phyloP scores from a whole-genome alignment of 2,797 vertebrate species.

The Anisognathus igniventris region DNA sequence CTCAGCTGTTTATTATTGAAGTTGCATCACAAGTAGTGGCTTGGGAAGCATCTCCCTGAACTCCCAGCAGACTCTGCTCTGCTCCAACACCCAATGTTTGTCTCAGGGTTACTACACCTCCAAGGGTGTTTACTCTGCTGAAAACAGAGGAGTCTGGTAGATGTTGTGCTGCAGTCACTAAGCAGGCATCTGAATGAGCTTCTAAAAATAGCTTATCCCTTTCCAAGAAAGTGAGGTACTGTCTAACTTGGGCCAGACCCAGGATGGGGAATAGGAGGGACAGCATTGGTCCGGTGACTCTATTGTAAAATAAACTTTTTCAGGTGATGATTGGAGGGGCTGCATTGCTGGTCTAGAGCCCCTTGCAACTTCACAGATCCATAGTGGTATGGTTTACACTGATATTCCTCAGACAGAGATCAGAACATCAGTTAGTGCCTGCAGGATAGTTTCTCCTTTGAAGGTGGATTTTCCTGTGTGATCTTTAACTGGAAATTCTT shows the following conservation, averaged over 20 bases:
- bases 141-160: not conserved
- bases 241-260: not conserved
- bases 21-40: not conserved
- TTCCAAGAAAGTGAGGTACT: not conserved
- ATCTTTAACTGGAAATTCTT: not conserved
- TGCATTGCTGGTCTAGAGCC: not conserved
- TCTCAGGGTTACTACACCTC: not conserved
- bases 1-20: fast-evolving
- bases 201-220: not conserved
- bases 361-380: fast-evolving
- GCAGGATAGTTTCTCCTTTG: not conserved
- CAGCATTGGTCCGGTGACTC: not conserved
- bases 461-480: not conserved
- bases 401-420: not conserved
- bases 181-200: not conserved
- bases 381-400: fast-evolving
- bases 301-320: not conserved
- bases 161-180: not conserved
- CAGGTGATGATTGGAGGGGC: not conserved
- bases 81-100: fast-evolving
- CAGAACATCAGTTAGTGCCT: not conserved
- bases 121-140: not conserved
- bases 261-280: not conserved
- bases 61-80: not conserved
- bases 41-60: not conserved